Conservation (phyloP, 2,888 invertebrate genomes). For the Dusona sp. region DNA sequence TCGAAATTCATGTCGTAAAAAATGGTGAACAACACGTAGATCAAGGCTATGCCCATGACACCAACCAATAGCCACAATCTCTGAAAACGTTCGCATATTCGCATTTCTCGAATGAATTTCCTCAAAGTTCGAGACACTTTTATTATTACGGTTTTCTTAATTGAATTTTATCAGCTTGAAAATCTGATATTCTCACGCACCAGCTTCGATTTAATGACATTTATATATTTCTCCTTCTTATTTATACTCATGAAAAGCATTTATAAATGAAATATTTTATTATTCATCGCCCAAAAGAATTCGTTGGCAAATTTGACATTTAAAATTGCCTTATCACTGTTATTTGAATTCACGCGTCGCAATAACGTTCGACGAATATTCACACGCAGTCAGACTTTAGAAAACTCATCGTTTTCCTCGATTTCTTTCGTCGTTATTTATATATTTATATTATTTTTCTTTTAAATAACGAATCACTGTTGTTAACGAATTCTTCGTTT, state of each 20-base stretch:
- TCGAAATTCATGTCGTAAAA: constrained; percentile 62
- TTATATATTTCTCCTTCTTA: background rate
- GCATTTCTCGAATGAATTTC: constrained; percentile 16
- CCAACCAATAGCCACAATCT: constrained; percentile 57
- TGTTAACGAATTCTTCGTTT: background rate
- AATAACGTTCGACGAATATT: background rate
- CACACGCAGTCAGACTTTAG: background rate
- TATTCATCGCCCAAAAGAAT: background rate
- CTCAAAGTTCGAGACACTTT: background rate
- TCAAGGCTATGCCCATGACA: constrained; percentile 43
- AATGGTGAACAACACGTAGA: constrained; percentile 67
- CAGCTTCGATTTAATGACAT: background rate
- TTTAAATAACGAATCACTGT: background rate
- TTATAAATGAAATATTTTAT: background rate
- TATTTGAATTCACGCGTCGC: background rate
- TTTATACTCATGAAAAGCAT: background rate
- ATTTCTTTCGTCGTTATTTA: background rate
- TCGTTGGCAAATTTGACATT: background rate
- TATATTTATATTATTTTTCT: background rate
- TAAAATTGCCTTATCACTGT: background rate
- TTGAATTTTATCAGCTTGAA: background rate
- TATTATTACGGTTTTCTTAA: background rate
- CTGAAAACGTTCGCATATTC: constrained; percentile 25
- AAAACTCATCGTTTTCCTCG: background rate
- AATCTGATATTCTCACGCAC: background rate